Conservation (phyloP, 2,797 vertebrate species). For the Neopelma chrysocephalum region DNA sequence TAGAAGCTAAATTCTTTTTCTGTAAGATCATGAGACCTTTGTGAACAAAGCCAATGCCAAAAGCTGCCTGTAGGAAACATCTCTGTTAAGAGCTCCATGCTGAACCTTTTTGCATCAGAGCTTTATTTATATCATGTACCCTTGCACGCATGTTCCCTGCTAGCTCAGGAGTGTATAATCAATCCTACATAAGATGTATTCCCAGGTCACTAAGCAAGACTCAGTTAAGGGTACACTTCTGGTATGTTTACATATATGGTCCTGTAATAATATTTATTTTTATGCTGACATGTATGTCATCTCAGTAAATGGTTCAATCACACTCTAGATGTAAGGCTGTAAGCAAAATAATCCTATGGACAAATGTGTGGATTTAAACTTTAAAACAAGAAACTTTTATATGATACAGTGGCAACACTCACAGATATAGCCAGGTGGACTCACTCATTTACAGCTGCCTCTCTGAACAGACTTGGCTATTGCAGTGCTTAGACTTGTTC, state of each 20-base stretch:
- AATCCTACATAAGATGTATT: background rate
- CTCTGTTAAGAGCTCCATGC: background rate
- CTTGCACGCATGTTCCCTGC: background rate
- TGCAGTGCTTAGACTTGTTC: background rate
- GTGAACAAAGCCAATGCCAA: conserved; percentile 8
- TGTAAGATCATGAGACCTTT: background rate
- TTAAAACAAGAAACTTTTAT: background rate
- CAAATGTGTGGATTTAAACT: background rate
- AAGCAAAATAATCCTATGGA: background rate
- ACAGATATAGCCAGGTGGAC: background rate
- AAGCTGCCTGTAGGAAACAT: background rate
- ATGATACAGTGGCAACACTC: background rate
- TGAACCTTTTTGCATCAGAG: background rate
- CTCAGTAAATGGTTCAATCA: background rate
- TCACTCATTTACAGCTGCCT: background rate
- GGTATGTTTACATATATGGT: background rate
- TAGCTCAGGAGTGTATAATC: background rate
- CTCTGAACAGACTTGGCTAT: background rate
- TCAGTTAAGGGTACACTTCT: background rate
- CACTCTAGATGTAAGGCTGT: background rate
- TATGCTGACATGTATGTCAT: background rate
- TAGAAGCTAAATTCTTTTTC: conserved; percentile 21
- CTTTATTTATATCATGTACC: background rate
- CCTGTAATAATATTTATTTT: background rate
- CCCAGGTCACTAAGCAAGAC: background rate